phyloP scores from a whole-genome alignment of 2,888 invertebrate species.

The Hartigia nigra region DNA sequence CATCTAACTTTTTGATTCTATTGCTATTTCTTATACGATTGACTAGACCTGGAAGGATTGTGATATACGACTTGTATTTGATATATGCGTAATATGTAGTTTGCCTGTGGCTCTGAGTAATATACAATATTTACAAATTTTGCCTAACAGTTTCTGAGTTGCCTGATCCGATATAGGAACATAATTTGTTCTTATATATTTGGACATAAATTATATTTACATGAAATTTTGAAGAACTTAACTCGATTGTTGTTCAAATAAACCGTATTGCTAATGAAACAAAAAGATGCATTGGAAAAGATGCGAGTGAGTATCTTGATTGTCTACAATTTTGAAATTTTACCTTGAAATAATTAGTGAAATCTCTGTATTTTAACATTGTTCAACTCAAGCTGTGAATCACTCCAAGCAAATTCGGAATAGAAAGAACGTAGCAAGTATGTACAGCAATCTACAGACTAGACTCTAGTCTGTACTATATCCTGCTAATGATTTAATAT shows the following conservation, averaged over 20 bases:
- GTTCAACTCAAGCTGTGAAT: not conserved
- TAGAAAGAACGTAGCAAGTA: conserved; percentile 28
- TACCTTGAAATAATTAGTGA: not conserved
- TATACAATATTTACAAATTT: not conserved
- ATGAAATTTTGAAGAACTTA: not conserved
- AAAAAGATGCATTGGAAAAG: not conserved
- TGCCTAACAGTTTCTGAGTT: not conserved
- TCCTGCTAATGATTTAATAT: conserved; percentile 27
- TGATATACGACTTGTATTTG: not conserved
- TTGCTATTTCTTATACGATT: not conserved
- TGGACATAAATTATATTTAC: too few relatives aligned
- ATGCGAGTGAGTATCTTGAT: not conserved
- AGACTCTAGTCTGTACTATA: conserved; percentile 38
- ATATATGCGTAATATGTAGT: not conserved
- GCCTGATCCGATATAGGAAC: not conserved
- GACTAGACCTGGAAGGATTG: not conserved
- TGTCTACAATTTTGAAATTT: not conserved
- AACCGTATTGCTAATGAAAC: not conserved
- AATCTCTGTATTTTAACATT: not conserved
- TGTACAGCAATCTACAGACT: conserved; percentile 42
- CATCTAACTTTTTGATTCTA: not conserved
- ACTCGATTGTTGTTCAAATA: not conserved
- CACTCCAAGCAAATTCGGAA: not conserved
- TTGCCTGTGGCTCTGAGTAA: not conserved
- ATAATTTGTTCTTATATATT: too few relatives aligned